Conservation (phyloP, 2,888 invertebrate genomes). For the Nomada fucata region DNA sequence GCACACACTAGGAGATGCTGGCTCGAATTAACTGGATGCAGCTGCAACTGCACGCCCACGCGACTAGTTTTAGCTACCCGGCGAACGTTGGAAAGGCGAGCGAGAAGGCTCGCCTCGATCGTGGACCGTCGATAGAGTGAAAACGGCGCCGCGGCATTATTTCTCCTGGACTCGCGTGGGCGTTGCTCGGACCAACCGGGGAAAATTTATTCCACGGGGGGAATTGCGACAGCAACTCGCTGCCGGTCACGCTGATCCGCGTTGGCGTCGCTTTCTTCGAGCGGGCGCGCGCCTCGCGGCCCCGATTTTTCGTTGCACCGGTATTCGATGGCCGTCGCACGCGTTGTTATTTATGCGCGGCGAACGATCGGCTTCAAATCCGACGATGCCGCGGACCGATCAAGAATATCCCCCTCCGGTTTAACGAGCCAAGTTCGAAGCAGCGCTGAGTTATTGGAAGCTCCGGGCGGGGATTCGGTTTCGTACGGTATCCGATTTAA, state of each 20-base stretch:
- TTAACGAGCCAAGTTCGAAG: conserved; percentile 7
- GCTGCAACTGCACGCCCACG: conserved; percentile 60
- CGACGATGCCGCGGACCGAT: conserved; percentile 17
- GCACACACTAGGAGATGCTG: conserved; percentile 23
- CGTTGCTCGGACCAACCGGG: background rate
- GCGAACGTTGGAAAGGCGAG: conserved; percentile 28
- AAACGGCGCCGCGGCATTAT: conserved; percentile 40
- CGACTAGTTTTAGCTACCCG: conserved; percentile 45
- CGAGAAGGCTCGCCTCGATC: conserved; percentile 34
- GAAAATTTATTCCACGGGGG: conserved; percentile 34
- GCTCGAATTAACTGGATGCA: conserved; percentile 66
- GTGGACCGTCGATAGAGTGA: conserved; percentile 49
- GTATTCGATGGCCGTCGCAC: background rate
- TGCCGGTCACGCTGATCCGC: background rate
- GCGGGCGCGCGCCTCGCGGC: conserved; percentile 16
- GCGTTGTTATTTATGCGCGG: conserved; percentile 5
- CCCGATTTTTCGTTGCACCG: background rate
- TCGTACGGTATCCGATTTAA: too few relatives aligned
- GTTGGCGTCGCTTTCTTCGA: conserved; percentile 38
- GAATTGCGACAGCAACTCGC: conserved; percentile 16
- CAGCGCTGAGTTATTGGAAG: conserved; percentile 11
- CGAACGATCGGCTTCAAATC: conserved; percentile 19
- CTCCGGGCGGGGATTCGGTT: background rate
- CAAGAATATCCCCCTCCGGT: background rate
- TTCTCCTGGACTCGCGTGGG: conserved; percentile 33